These are phyloP conservation scores for Stomatorhinus ivindoensis DNA, from an alignment of 2,113 vertebrate genomes.

Conservation along the genomic window DNA sequence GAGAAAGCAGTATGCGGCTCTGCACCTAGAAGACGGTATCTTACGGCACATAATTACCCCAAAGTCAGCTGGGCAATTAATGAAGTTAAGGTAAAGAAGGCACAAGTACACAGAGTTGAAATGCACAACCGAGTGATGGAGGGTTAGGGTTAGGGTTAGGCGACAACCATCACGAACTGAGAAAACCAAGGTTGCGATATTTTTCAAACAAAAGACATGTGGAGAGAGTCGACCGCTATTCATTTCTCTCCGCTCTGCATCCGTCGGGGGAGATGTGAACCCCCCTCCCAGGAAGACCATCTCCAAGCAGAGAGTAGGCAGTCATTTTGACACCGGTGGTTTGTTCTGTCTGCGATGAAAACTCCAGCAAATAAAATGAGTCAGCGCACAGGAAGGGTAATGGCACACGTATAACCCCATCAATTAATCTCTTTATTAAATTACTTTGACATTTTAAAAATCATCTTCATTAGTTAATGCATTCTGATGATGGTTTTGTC, in stretches of 20 bases:
- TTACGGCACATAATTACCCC: neutral
- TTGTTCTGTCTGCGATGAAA: neutral
- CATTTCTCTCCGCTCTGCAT: neutral
- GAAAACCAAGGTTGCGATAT: neutral
- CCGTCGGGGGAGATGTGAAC: neutral
- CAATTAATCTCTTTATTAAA: constrained; percentile 6
- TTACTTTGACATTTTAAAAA: constrained; percentile 4
- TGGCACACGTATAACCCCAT: neutral
- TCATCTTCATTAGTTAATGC: constrained; percentile 10
- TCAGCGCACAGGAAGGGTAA: neutral
- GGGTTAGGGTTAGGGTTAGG: too few species aligned
- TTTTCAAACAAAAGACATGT: neutral
- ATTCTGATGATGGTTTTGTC: constrained; percentile 3
- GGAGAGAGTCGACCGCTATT: neutral
- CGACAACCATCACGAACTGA: neutral
- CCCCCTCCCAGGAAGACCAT: neutral
- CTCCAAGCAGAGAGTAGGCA: neutral
- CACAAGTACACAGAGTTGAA: neutral
- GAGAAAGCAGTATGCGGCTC: neutral
- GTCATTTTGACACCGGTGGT: neutral
- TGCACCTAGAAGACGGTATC: neutral
- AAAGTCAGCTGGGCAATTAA: neutral
- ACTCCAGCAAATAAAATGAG: neutral
- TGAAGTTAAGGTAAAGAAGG: neutral
- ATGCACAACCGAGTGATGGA: neutral